Evolutionary conservation across 2,888 invertebrate genomes (phyloP), one percentile per base, ranked within the genome.

Genomic region (Scaptodrosophila latifasciaeformis): DNA sequence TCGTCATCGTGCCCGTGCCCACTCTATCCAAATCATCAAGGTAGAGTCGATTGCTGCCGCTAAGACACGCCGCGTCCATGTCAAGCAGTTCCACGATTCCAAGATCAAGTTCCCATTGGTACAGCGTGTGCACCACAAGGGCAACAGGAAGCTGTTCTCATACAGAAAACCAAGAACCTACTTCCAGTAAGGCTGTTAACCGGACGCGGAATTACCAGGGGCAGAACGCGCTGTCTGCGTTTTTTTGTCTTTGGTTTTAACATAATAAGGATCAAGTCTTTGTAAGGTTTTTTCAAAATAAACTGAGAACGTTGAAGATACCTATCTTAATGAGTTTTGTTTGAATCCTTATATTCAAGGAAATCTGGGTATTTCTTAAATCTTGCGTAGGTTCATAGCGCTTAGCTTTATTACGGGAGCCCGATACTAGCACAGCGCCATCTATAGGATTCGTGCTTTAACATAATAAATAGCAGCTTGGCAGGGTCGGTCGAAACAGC

Each of bases 81-180:
- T 99, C 61, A 98, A 97, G 88, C 98, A 99, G 88, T 99, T 99
- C 93, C 99, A 99, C 88, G 95, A 99, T 89, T 93, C 96, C 62
- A 93, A 91, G 86, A 97, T 99, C 88, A 91, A 91, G 86, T 99
- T 99, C 93, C 99, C 99, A 69, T 90, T 99, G 88, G 96, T 97
- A 55, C 95, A 95, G 87, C 91, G 95, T 77, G 94, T 95, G 69
- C 92, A 92, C 84, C 92, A 94, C 87, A 91, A 92, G 88, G 94
- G 93, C 87, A 90, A 90, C 76, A 91, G 95, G 89, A 93, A 94
- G 84, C 89, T 90, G 66, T 95, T 95, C 90, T 95, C 95, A 19
- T 86, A 76, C 82, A 84, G 86, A 69, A 87, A 87, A 62, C 86
- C 86, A 54, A 84, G 86, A 69, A 86, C 86, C 59, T 86, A 87